Base-by-base conservation (phyloP, 2,888 invertebrate genomes). In the Carterocephalus palaemon region DNA sequence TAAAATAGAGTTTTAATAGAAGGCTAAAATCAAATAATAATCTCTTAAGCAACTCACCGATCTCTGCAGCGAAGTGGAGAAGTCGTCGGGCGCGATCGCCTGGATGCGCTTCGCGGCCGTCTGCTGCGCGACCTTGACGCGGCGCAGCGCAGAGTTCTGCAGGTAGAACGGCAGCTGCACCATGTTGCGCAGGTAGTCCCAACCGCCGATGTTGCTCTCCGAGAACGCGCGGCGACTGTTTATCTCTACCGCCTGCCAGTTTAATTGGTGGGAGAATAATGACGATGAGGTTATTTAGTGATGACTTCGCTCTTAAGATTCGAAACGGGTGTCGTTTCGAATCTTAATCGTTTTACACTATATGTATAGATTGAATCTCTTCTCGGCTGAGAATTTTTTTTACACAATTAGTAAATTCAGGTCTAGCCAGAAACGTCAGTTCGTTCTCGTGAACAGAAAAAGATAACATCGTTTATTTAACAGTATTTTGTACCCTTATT, bases 91-190 rank as follows among this genome's bases (percentile, higher is more conserved):
- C 33, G 83, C 80, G 40, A 89, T 65, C 28, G 87, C 63, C 47
- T 82, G 88, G 51, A 88, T 73, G 9, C 86, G 66, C 22, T 62
- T 71, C 2, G 89, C 74, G 0, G 95, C 93, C 0, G 94, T 92
- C 73, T 93, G 93, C 75, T 95, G 95, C 0, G 96, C 96, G 3
- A 92, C 89, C 74, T 95, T 95, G 1, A 96, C 95, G 60, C 95
- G 92, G 1, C 97, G 90, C 48, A 99, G 80, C 5, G 97, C 98
- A 1, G 98, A 97, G 83, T 98, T 98, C 88, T 99, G 99, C 46
- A 99, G 88, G 77, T 97, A 99, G 83, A 99, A 99, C 0, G 99
- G 99, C 63, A 99, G 88, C 74, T 98, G 99, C 13, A 99, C 97
- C 89, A 99, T 93, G 75, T 99, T 99, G 52, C 96, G 91, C 34